Evolutionary conservation across 2,888 invertebrate genomes (phyloP).

Genomic region (Glaucopsyche alexis): DNA sequence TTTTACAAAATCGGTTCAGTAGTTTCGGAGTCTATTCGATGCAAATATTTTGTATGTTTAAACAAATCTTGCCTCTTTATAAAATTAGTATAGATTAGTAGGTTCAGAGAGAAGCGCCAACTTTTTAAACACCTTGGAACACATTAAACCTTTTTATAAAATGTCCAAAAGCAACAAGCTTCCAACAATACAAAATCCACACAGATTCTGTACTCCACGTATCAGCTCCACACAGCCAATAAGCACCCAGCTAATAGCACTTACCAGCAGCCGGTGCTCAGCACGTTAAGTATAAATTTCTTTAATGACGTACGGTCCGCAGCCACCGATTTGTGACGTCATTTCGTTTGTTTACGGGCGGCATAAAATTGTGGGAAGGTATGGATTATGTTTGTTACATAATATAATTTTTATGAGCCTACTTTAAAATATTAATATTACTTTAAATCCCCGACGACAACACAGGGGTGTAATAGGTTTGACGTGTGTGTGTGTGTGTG

Average conservation of each 20-base stretch:
- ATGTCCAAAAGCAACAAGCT: conserved; percentile 2
- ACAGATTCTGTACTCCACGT: not conserved
- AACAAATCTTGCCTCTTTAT: too few species aligned
- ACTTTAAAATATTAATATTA: not conserved
- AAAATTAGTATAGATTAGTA: too few species aligned
- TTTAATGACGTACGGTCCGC: conserved; percentile 53
- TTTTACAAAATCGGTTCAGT: too few species aligned
- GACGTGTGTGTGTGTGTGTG: too few species aligned
- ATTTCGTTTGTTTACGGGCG: not conserved
- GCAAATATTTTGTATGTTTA: too few species aligned
- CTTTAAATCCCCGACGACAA: too few species aligned
- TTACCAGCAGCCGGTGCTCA: conserved; percentile 54
- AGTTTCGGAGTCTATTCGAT: too few species aligned
- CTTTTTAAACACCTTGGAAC: too few species aligned
- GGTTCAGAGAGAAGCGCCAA: too few species aligned
- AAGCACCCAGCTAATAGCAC: conserved; percentile 48
- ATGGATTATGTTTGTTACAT: not conserved
- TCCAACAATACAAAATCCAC: not conserved
- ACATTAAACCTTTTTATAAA: not conserved
- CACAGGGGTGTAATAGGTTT: too few species aligned
- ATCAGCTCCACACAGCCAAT: conserved; percentile 13
- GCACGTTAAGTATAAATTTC: conserved; percentile 56
- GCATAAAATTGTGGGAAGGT: not conserved
- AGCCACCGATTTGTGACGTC: conserved; percentile 10
- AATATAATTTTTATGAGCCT: not conserved